Evolutionary conservation across 92 coral and sea anemone species (phyloP).

Genomic region (Isaurus tuberculatus): DNA sequence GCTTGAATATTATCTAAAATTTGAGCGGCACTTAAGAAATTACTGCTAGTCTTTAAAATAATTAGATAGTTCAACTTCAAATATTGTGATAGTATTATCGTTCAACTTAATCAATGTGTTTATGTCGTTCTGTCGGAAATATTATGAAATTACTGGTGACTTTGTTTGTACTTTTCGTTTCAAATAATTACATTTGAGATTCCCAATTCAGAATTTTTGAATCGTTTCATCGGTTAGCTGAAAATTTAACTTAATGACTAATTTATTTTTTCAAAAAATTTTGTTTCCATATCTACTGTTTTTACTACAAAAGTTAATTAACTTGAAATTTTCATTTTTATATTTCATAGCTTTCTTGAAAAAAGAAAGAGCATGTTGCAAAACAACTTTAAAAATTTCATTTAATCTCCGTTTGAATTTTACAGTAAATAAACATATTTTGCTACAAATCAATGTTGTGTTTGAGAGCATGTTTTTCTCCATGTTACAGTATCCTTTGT

Average conservation of each 20-base stretch:
- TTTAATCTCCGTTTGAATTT: background rate
- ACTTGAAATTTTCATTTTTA: background rate
- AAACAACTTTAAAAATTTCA: background rate
- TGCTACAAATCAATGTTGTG: background rate
- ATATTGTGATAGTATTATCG: slow-evolving; percentile 38
- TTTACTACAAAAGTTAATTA: background rate
- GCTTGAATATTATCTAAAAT: slow-evolving; percentile 28
- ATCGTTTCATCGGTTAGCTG: background rate
- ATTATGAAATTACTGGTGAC: background rate
- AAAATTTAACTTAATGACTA: background rate
- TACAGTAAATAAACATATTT: background rate
- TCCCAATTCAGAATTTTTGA: background rate
- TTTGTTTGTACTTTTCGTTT: slow-evolving; percentile 9
- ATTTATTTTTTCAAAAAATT: background rate
- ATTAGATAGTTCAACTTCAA: slow-evolving; percentile 48
- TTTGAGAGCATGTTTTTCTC: background rate
- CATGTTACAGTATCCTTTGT: background rate
- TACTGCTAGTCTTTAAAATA: slow-evolving; percentile 48
- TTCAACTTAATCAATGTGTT: slow-evolving; percentile 18
- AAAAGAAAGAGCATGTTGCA: background rate
- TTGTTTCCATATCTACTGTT: background rate
- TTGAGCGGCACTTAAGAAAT: slow-evolving; percentile 48
- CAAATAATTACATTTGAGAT: background rate
- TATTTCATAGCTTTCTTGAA: background rate
- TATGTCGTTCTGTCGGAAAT: slow-evolving; percentile 15